phyloP scores from a whole-genome alignment of 2,797 vertebrate species.

The Furcifer pardalis region DNA sequence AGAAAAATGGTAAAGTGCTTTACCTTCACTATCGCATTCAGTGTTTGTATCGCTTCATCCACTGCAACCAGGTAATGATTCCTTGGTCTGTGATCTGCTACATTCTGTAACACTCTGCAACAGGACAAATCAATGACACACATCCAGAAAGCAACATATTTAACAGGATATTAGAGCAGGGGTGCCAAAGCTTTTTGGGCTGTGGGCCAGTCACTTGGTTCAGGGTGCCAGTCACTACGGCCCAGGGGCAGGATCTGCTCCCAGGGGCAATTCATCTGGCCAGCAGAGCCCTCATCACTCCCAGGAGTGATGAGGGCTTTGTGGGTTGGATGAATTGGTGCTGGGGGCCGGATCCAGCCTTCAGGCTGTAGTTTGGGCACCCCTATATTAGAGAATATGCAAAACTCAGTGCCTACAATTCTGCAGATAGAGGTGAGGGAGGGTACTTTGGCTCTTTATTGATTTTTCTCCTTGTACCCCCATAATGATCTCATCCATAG shows the following conservation, averaged over 20 bases:
- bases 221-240: too few relatives aligned
- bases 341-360: too few relatives aligned
- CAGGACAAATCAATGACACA: fast-evolving
- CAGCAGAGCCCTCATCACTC: too few relatives aligned
- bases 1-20: not conserved
- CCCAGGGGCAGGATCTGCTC: too few relatives aligned
- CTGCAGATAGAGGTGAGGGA: not conserved
- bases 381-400: slow-evolving; percentile 14
- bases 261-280: too few relatives aligned
- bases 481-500: not conserved
- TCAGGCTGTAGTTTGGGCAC: too few relatives aligned
- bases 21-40: slow-evolving; percentile 87
- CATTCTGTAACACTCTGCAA: slow-evolving; percentile 84
- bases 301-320: too few relatives aligned
- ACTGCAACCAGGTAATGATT: slow-evolving; percentile 86
- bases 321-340: too few relatives aligned
- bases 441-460: too few relatives aligned
- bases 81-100: slow-evolving; percentile 82
- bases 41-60: slow-evolving; percentile 81
- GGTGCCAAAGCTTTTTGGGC: too few relatives aligned
- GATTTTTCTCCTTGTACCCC: not conserved
- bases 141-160: not conserved
- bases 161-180: not conserved
- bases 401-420: not conserved
- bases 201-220: too few relatives aligned